Percentiles rank a stretch among this genome's conserved stretches.
These are phyloP conservation scores for Yasuhikotakia modesta DNA, from an alignment of 2,797 vertebrate genomes.

Conservation along the genomic window DNA sequence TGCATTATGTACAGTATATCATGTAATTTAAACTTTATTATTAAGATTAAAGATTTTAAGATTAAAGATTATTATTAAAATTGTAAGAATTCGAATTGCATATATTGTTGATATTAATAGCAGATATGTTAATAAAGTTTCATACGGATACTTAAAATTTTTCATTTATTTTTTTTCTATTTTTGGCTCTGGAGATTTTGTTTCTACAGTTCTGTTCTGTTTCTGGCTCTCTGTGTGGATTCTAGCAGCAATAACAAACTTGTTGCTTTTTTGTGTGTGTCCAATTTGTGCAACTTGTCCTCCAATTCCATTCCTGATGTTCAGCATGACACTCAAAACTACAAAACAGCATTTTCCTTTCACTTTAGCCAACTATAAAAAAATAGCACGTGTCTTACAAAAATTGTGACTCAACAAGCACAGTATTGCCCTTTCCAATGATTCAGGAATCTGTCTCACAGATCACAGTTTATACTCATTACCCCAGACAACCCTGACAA, in stretches of 20 bases:
- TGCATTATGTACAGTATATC: too few species aligned
- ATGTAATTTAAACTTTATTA: too few species aligned
- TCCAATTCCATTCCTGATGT: background rate
- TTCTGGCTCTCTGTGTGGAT: background rate
- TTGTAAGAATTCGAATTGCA: background rate
- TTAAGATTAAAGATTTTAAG: too few species aligned
- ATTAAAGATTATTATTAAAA: background rate
- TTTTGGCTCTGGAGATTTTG: too few species aligned
- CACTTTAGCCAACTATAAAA: background rate
- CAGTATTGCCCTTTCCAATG: background rate
- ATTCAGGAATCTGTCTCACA: slow-evolving; percentile 21
- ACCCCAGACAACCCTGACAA: slow-evolving; percentile 50
- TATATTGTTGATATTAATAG: slow-evolving; percentile 56
- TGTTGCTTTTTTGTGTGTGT: background rate
- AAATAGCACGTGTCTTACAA: slow-evolving; percentile 12
- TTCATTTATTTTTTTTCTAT: too few species aligned
- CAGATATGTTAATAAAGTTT: too few species aligned
- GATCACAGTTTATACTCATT: slow-evolving; percentile 45
- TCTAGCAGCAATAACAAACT: background rate
- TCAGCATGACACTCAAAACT: background rate
- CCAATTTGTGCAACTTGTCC: background rate
- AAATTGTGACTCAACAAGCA: slow-evolving; percentile 33
- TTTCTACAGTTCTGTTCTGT: background rate
- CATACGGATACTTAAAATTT: too few species aligned
- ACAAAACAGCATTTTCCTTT: background rate